A percentile compares a stretch with the other conserved stretches of the same genome.
These are phyloP conservation scores for Chiridota heheva DNA, from an alignment of 35 echinoderm and acorn worm species.

Conservation along the genomic window DNA sequence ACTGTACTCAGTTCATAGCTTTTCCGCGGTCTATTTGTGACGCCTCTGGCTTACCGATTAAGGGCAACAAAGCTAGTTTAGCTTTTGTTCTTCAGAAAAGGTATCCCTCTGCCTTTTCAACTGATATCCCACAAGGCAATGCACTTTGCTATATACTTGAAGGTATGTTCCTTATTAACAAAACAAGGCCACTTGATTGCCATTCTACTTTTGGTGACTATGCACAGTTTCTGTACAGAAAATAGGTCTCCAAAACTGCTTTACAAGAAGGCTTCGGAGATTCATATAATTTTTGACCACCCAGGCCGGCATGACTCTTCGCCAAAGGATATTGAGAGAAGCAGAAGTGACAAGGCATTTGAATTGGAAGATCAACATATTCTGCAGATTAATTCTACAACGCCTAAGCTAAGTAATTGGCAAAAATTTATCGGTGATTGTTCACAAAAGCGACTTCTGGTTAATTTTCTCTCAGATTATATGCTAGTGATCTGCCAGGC, in stretches of 20 bases:
- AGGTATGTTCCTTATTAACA: slow-evolving; percentile 34
- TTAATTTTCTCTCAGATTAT: background rate
- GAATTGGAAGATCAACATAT: background rate
- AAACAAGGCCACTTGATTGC: slow-evolving; percentile 8
- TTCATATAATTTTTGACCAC: background rate
- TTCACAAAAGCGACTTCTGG: background rate
- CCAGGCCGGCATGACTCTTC: background rate
- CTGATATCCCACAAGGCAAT: background rate
- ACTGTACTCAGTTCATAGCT: slow-evolving; percentile 16
- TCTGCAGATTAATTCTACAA: background rate
- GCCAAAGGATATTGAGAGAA: slow-evolving; percentile 19
- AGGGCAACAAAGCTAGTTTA: slow-evolving; percentile 13
- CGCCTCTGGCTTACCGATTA: slow-evolving; percentile 35
- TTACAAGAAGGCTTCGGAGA: background rate
- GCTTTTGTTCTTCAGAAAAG: slow-evolving; percentile 4
- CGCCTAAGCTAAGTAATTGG: background rate
- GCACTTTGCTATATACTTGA: slow-evolving; percentile 18
- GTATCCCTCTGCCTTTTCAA: background rate
- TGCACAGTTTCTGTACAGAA: slow-evolving; percentile 11
- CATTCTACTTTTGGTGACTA: slow-evolving; percentile 30
- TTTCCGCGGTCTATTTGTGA: slow-evolving; percentile 46
- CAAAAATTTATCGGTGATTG: slow-evolving; percentile 1
- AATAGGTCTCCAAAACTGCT: background rate
- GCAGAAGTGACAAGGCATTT: background rate
- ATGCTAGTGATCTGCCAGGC: too few relatives aligned